phyloP scores from a whole-genome alignment of 2,113 vertebrate species.

The Capreolus pygargus region DNA sequence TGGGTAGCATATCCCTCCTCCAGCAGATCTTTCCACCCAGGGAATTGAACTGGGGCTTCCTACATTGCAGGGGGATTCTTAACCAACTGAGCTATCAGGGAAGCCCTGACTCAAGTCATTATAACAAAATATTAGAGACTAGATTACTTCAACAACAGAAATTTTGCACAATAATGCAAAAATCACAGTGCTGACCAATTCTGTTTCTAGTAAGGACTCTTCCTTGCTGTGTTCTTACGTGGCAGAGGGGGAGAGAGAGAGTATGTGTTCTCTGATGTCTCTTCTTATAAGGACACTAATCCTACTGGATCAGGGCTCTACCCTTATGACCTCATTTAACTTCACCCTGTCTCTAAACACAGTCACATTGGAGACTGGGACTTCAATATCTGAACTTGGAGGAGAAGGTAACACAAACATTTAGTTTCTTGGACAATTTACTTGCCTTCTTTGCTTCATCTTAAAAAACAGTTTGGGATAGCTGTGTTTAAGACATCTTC shows the following conservation, averaged over 20 bases:
- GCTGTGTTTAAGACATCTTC: background rate
- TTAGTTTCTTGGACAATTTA: background rate
- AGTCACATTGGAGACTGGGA: background rate
- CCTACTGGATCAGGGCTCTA: background rate
- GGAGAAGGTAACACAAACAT: background rate
- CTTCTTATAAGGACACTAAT: background rate
- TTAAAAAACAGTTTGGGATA: background rate
- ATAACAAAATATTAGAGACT: background rate
- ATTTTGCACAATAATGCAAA: background rate
- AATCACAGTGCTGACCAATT: background rate
- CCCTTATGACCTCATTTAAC: background rate
- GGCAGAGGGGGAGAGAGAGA: accelerated
- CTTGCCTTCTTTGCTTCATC: background rate
- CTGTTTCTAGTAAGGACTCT: background rate
- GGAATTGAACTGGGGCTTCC: background rate
- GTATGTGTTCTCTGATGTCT: background rate
- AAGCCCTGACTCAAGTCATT: background rate
- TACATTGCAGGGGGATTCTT: background rate
- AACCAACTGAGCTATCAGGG: background rate
- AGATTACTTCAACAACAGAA: background rate
- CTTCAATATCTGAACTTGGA: background rate
- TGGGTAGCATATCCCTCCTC: background rate
- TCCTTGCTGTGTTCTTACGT: background rate
- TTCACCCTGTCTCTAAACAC: background rate
- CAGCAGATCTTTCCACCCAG: background rate